Conservation (phyloP, 2,888 invertebrate genomes). For the Patella pellucida region DNA sequence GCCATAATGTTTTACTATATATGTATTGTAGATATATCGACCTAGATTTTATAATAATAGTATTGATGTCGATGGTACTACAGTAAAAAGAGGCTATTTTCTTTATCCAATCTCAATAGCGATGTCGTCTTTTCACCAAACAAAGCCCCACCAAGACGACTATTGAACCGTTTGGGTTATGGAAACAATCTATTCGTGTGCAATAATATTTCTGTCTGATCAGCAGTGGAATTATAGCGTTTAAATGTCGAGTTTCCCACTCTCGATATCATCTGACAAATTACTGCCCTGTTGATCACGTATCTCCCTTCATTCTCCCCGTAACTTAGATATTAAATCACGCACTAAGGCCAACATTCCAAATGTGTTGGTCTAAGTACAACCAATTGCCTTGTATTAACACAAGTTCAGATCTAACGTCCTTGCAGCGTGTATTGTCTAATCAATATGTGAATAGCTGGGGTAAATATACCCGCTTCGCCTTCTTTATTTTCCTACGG, state of each 20-base stretch:
- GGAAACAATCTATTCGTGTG: slow-evolving; percentile 6
- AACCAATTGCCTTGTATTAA: slow-evolving; percentile 21
- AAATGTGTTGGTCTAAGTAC: slow-evolving; percentile 21
- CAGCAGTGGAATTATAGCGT: slow-evolving; percentile 8
- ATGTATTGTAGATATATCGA: no score
- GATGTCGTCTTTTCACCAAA: no score
- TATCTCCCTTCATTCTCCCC: slow-evolving; percentile 1
- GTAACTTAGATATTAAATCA: slow-evolving; percentile 13
- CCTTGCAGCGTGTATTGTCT: slow-evolving; percentile 34
- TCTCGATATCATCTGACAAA: slow-evolving; percentile 15
- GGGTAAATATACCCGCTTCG: slow-evolving; percentile 50
- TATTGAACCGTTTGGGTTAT: slow-evolving; percentile 9
- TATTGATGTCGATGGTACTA: no score
- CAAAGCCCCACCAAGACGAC: background rate
- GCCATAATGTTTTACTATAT: no score
- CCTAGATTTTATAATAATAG: no score
- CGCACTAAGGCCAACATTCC: slow-evolving; percentile 17
- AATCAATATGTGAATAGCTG: slow-evolving; percentile 46
- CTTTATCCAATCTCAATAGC: no score
- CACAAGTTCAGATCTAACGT: slow-evolving; percentile 12
- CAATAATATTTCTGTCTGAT: slow-evolving; percentile 5
- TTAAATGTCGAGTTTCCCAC: slow-evolving; percentile 24
- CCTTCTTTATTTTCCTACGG: slow-evolving; percentile 52
- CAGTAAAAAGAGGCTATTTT: no score
- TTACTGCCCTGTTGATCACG: slow-evolving; percentile 23